Evolutionary conservation across 2,888 invertebrate species (phyloP), one percentile per base, ranked within the genome.

Genomic region (Polydrusus pterygomalis): DNA sequence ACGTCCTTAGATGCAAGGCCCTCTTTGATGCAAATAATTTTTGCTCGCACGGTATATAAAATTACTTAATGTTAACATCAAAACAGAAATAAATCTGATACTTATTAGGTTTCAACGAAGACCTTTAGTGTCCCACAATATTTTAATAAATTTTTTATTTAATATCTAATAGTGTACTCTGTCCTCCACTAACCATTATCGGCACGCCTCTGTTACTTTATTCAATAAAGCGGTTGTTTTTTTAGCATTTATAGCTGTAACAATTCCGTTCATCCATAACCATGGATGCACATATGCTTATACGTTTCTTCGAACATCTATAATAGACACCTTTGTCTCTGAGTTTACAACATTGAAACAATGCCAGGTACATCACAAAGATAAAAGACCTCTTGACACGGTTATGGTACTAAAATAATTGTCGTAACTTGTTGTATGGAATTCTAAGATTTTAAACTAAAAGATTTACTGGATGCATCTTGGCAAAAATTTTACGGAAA

Each of bases 281-380:
- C 67, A 73, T 60, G 15, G 58, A 49, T 43, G 30, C 34, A 34
- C 34, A 34, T 45, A 56, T 54, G n/a, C 47, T 47, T 67, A 65
- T 38, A 54, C 13, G 15, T 64, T 75, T 75, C 75, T 20, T 47
- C 56, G 75, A 75, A 75, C 65, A 65, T 65, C 67, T 40, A 20
- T 47, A n/a, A 70, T 65, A 70, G 75, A 70, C 70, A 75, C 75
- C 64, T 62, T 75, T 75, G 75, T 75, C 75, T 65, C 67, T 25
- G 30, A n/a, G 43, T 51, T 72, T 45, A 64, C 15, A 43, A 56
- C 70, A 58, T 43, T 64, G 60, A 75, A 75, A 75, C 65, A 70
- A 75, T 70, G 51, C 65, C 64, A 56, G 75, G 65, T 65, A 34
- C 70, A 71, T 73, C 64, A 38, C 58, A 40, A 73, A 77, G 73